Evolutionary conservation across 2,113 vertebrate species (phyloP).

Genomic region (Xiphophorus maculatus): DNA sequence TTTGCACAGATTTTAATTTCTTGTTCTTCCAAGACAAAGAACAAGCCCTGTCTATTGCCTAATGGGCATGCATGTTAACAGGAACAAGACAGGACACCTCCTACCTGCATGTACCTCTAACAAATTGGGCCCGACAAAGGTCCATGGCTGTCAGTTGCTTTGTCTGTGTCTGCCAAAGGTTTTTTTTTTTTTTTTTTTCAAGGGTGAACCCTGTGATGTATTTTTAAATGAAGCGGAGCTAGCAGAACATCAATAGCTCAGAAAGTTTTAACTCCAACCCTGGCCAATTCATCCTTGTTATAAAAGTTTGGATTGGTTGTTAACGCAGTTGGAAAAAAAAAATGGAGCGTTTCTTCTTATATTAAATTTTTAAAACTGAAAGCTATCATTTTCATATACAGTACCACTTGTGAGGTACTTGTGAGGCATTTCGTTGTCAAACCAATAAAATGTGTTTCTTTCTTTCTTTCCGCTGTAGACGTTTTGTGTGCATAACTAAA

Average conservation of each 20-base stretch:
- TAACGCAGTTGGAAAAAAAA: background rate
- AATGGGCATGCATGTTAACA: constrained; percentile 32
- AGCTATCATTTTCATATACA: background rate
- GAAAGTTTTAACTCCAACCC: constrained; percentile 20
- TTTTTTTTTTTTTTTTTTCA: constrained; percentile 3
- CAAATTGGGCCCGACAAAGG: constrained; percentile 40
- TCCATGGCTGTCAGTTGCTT: constrained; percentile 28
- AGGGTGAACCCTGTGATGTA: constrained; percentile 36
- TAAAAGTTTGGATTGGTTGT: constrained; percentile 19
- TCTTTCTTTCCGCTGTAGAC: background rate
- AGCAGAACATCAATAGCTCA: constrained; percentile 23
- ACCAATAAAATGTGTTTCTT: background rate
- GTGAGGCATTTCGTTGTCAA: background rate
- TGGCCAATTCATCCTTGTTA: constrained; percentile 14
- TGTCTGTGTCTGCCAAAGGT: constrained; percentile 24
- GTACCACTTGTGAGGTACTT: background rate
- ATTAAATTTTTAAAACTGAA: background rate
- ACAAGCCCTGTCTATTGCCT: constrained; percentile 7
- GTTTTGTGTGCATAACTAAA: background rate
- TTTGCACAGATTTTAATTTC: constrained; percentile 22
- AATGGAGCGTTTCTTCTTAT: background rate
- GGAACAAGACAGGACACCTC: constrained; percentile 45
- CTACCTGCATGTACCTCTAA: constrained; percentile 40
- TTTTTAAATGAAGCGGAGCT: constrained; percentile 38
- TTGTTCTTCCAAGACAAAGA: background rate